Evolutionary conservation across 2,113 vertebrate species (phyloP), one percentile per base, ranked within the genome.

Genomic region (Andinoacara biseriatus): DNA sequence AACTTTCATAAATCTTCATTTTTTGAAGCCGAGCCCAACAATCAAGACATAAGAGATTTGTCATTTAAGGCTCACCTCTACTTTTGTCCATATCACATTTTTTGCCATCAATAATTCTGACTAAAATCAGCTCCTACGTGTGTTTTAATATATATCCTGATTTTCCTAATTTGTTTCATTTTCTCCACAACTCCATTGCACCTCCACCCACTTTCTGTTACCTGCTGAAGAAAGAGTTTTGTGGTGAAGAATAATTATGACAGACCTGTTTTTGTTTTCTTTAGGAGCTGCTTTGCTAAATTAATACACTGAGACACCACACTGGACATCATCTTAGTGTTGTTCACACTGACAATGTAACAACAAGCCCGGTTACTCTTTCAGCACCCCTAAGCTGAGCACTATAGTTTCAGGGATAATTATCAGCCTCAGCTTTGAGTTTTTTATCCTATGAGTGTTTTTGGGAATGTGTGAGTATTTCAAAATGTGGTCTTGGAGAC

Each of bases 181-280:
- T 46, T 22, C 15, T 18, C 40, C 17, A 49, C 15, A 17, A 49
- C 9, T 49, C 15, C 18, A 22, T 29, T 46, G 40, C 26, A 26
- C 40, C 3, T 0, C 40, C 15, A 20, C 3, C 43, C 0, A 3
- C 18, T 13, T 69, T 15, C 9, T 20, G 43, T 69, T 69, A 20
- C 43, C 65, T 2, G 65, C 43, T 69, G 17, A 69, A 49, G 7
- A n/a, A 56, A 10, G 63, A 49, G 40, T 49, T 67, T 67, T 67
- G 43, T 49, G 43, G 10, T 43, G 22, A 67, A 43, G 14, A 46
- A 67, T 69, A 56, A 56, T n/a, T 7, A 56, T n/a, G 17, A 49
- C 24, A 0, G 3, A 0, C 10, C 1, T 69, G 43, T 69, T 49
- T 69, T 69, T 49, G 43, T 69, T 69, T 0, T 49, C 0, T 1